Evolutionary conservation across 2,797 vertebrate genomes (phyloP), one percentile per base, ranked within the genome.

Genomic region (Pterois miles): DNA sequence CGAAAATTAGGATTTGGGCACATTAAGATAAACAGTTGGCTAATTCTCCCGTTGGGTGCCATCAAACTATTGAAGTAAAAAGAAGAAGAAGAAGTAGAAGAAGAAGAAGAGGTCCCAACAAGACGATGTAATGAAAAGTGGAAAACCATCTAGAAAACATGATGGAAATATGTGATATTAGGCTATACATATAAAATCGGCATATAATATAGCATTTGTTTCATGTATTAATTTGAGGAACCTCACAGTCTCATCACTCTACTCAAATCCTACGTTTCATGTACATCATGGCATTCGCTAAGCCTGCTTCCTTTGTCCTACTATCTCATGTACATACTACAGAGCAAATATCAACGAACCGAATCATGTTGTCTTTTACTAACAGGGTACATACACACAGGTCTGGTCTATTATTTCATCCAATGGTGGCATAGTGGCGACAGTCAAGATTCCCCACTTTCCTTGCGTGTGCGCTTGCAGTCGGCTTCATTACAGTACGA

Each of bases 401-500:
- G n/a, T n/a, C n/a, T n/a, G n/a, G n/a, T n/a, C 13, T n/a, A 22
- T 25, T 40, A 20, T 65, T 74, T 29, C 18, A 52, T 43, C 29
- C 56, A 57, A 56, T 66, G 66, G 5, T 14, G 8, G 9, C 59
- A 43, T 14, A 48, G 59, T 46, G 40, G 46, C 50, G n/a, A 33
- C 40, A 29, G 33, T 46, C 20, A 18, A 53, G 59, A 58, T 12
- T 54, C 11, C 13, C 18, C n/a, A 13, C 33, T 59, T 76, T 43
- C 7, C 29, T 33, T 14, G 0, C 63, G 20, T 59, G 59, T 36
- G 27, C 13, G 60, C n/a, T 54, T n/a, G 40, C 71, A 64, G 18
- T 20, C 23, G 60, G 12, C 63, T 46, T 87, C 33, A 69, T 82
- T 76, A 71, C 27, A 54, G 65, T 40, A 60, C 62, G 73, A 74